Base-by-base conservation (phyloP, 2,888 invertebrate species). In the Apamea anceps region DNA sequence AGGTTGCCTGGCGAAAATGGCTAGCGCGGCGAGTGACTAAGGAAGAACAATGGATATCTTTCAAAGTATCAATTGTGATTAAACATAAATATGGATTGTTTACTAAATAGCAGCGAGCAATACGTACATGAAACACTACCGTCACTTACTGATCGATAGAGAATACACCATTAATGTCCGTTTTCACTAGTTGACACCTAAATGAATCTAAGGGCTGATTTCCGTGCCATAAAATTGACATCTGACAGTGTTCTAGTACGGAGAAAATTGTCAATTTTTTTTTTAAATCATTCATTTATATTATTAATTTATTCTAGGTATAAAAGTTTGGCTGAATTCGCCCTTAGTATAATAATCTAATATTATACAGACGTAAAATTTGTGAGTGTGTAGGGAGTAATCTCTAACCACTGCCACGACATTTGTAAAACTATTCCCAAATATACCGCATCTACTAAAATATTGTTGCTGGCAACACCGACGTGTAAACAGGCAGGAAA, bases 401-500 rank as follows among this genome's bases (percentile, higher is more conserved):
- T 8, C 21, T 45, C 42, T 45, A 45, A 45, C 48, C 13, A 48
- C 48, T 48, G 12, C 13, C 48, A 13, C 13, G 13, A 25, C 4
- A 57, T 57, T 57, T 57, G 25, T 25, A 25, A n/a, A 25, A 57
- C 10, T 57, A 57, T 57, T 8, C 54, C 54, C 70, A 79, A 74
- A 82, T 57, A 67, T 86, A 71, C 87, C 89, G 42, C 82, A 82
- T 89, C 85, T 72, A 73, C 45, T 2, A n/a, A 62, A 21, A 37
- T 63, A 51, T 51, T 68, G 7, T 12, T 18, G n/a, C 57, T 68
- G 12, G 65, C 65, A n/a, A 70, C 71, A 78, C 72, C 80, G 72
- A 54, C 68, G 71, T 79, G 85, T 87, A 82, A 85, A 82, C 80
- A 88, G 65, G 91, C 92, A 90, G 90, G 90, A 88, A 90, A 92